Base-by-base conservation (phyloP, 1,140 invertebrate species). In the Oryctes rhinoceros region DNA sequence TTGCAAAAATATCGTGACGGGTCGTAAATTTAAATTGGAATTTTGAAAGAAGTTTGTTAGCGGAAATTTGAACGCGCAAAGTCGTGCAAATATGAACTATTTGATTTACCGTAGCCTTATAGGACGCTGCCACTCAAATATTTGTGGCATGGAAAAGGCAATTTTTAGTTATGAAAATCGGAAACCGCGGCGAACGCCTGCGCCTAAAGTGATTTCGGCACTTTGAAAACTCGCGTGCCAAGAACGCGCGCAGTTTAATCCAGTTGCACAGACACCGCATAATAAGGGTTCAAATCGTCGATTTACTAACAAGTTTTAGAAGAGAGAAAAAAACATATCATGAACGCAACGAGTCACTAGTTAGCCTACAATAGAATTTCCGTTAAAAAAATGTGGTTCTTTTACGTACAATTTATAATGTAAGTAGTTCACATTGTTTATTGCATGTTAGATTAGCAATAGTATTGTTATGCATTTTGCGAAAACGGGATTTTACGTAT, bases 101-200 rank as follows among this genome's bases (percentile, higher is more conserved):
- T 59, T 59, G 53, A 59, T 59, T 59, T 18, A 44, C 39, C 39
- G 39, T 44, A 44, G 39, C 39, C 39, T 44, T 44, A 44, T 44
- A 18, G 18, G n/a, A 59, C 15, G 53, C 15, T 59, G n/a, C 53
- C 53, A 59, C 18, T 59, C 53, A 59, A 59, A 18, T 59, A 59
- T 59, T 59, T 59, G 53, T 59, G 13, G n/a, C 18, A n/a, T 59
- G 53, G 39, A 59, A 18, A 59, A 18, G 53, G 53, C 53, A 59
- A 59, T 59, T 59, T 59, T 59, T 15, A 59, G 53, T 59, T 59
- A 59, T 59, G 53, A 59, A n/a, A 59, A 59, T 59, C 53, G 53
- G 53, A 59, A 59, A 59, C 53, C 5, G 15, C 53, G n/a, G 13
- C 15, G 53, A 18, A 59, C 53, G 53, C 53, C 53, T 59, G 53